Percentiles rank a stretch among this genome's conserved stretches.
These are phyloP conservation scores for Pseudococcus viburni DNA, from an alignment of 2,888 invertebrate genomes.

Conservation along the genomic window DNA sequence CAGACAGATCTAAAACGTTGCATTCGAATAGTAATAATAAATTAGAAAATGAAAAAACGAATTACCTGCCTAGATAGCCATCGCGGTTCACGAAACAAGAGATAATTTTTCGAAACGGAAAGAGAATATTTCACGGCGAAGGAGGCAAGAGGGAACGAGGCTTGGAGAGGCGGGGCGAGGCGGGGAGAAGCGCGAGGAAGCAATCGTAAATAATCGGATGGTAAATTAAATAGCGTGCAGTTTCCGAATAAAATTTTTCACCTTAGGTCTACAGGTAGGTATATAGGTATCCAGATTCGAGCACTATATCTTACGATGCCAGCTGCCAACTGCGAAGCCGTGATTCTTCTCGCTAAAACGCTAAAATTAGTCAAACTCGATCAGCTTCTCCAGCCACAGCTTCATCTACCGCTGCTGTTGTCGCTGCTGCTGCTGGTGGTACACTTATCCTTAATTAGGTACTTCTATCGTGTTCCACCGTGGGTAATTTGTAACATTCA, in stretches of 20 bases:
- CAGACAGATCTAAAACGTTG: background rate
- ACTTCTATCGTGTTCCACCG: background rate
- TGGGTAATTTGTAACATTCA: background rate
- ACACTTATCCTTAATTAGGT: background rate
- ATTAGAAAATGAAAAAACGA: conserved; percentile 17
- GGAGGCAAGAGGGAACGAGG: background rate
- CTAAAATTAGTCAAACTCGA: conserved; percentile 4
- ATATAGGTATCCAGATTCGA: no score
- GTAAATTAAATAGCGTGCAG: background rate
- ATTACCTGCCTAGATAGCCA: background rate
- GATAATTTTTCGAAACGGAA: conserved; percentile 32
- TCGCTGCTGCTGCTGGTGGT: background rate
- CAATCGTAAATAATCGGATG: conserved; percentile 12
- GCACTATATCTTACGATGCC: background rate
- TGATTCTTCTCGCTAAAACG: background rate
- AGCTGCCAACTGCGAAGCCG: background rate
- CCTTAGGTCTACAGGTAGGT: background rate
- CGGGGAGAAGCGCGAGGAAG: background rate
- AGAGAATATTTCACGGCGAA: conserved; percentile 17
- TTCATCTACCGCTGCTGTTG: background rate
- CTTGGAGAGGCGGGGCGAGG: background rate
- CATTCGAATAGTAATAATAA: background rate
- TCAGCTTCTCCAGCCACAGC: background rate
- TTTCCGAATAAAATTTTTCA: conserved; percentile 28
- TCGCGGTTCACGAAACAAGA: conserved; percentile 12